phyloP scores from a whole-genome alignment of 2,888 invertebrate species.

The Marasmarcha lunaedactyla region DNA sequence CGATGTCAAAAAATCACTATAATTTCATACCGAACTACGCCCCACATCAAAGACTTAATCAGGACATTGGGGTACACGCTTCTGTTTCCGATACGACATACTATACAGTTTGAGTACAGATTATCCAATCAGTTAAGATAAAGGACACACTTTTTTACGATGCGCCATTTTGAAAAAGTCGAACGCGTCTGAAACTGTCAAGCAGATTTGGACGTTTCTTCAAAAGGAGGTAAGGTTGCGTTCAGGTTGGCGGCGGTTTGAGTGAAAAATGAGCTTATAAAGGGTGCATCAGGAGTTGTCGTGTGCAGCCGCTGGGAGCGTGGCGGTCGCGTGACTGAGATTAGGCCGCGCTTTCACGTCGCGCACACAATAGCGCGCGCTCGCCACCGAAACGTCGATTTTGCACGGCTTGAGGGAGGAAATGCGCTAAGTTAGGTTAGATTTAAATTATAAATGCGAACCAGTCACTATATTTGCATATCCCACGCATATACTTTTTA shows the following conservation, averaged over 20 bases:
- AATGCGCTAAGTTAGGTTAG: conserved; percentile 61
- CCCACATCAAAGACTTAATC: conserved; percentile 58
- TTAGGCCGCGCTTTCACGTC: conserved; percentile 61
- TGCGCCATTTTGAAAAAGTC: conserved; percentile 21
- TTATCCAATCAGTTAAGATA: conserved; percentile 71
- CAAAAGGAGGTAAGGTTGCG: conserved; percentile 22
- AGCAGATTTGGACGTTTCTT: conserved; percentile 26
- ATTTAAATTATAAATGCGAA: conserved; percentile 64
- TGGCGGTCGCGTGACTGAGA: conserved; percentile 60
- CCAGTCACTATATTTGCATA: conserved; percentile 57
- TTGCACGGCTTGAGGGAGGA: conserved; percentile 54
- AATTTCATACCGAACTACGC: conserved; percentile 51
- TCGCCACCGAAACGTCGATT: conserved; percentile 56
- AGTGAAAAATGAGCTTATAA: conserved; percentile 26
- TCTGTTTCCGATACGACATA: conserved; percentile 67
- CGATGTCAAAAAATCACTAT: conserved; percentile 60
- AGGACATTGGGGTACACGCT: conserved; percentile 53
- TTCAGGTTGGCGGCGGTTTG: conserved; percentile 17
- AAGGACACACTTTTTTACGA: conserved; percentile 62
- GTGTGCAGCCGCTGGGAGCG: conserved; percentile 53
- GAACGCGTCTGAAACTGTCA: conserved; percentile 32
- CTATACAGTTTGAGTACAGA: conserved; percentile 66
- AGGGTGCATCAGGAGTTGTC: conserved; percentile 39
- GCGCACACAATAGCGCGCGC: conserved; percentile 35
- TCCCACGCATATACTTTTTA: conserved; percentile 40